These are phyloP conservation scores for Cyphomyrus plagiostoma DNA, from an alignment of 2,113 vertebrate species.

Conservation along the genomic window DNA sequence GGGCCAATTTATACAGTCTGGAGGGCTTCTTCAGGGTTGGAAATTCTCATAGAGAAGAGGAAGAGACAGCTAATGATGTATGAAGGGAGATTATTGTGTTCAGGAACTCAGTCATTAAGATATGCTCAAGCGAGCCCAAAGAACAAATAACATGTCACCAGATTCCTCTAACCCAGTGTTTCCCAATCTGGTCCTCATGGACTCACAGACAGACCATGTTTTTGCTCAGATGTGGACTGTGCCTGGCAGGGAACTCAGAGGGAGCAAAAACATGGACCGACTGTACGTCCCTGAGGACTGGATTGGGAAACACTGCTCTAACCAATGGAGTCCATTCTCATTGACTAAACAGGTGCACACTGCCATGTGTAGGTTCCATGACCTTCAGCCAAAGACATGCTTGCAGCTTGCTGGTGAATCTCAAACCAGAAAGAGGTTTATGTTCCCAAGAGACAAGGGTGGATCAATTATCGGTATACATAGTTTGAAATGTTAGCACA, in stretches of 20 bases:
- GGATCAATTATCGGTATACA: not conserved
- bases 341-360: not conserved
- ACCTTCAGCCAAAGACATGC: not conserved
- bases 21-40: not conserved
- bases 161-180: not conserved
- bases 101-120: not conserved
- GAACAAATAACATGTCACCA: not conserved
- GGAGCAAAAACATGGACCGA: not conserved
- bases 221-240: not conserved
- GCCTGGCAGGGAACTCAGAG: not conserved
- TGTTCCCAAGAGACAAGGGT: not conserved
- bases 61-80: not conserved
- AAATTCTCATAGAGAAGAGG: not conserved
- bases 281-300: not conserved
- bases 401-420: not conserved
- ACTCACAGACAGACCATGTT: not conserved
- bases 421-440: not conserved
- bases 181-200: not conserved
- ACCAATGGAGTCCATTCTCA: not conserved
- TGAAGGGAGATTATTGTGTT: not conserved
- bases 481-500: not conserved
- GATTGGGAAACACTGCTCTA: not conserved
- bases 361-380: not conserved
- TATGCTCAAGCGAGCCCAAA: not conserved
- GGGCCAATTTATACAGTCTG: not conserved